Evolutionary conservation across 2,113 vertebrate genomes (phyloP), one percentile per base, ranked within the genome.

Genomic region (Emydura subglobosa): DNA sequence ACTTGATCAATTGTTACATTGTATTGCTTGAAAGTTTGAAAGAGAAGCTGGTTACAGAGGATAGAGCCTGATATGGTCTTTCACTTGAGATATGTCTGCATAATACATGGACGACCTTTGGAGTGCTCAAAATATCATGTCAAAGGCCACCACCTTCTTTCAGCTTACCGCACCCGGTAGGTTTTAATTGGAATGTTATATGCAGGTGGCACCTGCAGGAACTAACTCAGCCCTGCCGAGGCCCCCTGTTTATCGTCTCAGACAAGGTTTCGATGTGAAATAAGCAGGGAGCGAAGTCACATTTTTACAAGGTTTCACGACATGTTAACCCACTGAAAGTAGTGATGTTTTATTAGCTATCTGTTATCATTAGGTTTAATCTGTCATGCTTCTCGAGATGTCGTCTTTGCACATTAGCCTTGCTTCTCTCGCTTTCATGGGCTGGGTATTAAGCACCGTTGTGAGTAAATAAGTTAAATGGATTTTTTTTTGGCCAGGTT

Each of bases 301-400:
- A 78, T 65, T 93, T 94, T 89, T 34, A 85, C 78, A 55, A 0
- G 1, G 90, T 89, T 93, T 93, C 89, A 81, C 29, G 79, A 79
- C 53, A 74, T 0, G 1, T 91, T 94, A 85, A 93, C 34, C 76
- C 55, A 65, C 4, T 7, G 12, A 3, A 92, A 93, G 27, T 25
- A 25, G 31, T 79, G 65, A 82, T 42, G 31, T 93, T 94, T 88
- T 96, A 96, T 82, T 39, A 65, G 90, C 54, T 85, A 16, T 0
- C 10, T 42, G 93, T 94, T 95, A 95, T 84, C 93, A 94, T 89
- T 94, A 85, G 92, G 90, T 91, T 97, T 88, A 88, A 94, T 92
- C 94, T 83, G 91, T 90, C 74, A 91, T 79, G 83, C 88, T 72
- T 86, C 81, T 94, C 34, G 17, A n/a, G 34, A 34, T 19, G 4